phyloP scores from a whole-genome alignment of 2,113 vertebrate genomes.

The Maccullochella peelii region DNA sequence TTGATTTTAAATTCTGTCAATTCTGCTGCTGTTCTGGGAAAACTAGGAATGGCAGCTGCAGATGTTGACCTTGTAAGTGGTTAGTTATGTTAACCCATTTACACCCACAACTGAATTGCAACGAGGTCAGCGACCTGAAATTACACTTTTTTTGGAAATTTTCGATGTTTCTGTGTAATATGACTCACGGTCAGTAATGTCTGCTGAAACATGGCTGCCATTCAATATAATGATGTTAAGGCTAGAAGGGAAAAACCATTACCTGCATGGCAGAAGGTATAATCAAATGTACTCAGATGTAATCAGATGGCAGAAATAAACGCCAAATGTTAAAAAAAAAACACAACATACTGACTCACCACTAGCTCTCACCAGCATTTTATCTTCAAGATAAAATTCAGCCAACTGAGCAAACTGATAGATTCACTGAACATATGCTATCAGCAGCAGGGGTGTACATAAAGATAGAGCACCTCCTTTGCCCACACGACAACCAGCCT shows the following conservation, averaged over 20 bases:
- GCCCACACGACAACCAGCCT: not conserved
- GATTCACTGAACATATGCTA: not conserved
- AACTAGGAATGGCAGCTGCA: constrained; percentile 24
- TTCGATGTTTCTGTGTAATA: not conserved
- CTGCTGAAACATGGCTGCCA: constrained; percentile 14
- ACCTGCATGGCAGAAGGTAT: not conserved
- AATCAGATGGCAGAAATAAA: not conserved
- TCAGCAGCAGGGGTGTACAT: not conserved
- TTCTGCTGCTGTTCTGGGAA: constrained; percentile 41
- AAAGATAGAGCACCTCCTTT: not conserved
- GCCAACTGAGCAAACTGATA: not conserved
- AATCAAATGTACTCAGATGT: constrained; percentile 31
- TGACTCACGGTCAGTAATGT: not conserved
- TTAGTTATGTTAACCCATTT: not conserved
- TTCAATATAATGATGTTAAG: constrained; percentile 23
- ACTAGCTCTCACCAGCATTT: not conserved
- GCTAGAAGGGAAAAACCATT: constrained; percentile 19
- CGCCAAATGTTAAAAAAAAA: not conserved
- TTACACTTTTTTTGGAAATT: not conserved
- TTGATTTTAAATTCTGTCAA: constrained; percentile 52
- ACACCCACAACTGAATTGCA: not conserved
- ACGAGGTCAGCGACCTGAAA: not conserved
- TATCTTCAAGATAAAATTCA: not conserved
- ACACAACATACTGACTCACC: not conserved
- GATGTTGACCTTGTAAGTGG: not conserved